These are phyloP conservation scores for Chalcis sispes DNA, from an alignment of 2,888 invertebrate genomes.

Conservation along the genomic window DNA sequence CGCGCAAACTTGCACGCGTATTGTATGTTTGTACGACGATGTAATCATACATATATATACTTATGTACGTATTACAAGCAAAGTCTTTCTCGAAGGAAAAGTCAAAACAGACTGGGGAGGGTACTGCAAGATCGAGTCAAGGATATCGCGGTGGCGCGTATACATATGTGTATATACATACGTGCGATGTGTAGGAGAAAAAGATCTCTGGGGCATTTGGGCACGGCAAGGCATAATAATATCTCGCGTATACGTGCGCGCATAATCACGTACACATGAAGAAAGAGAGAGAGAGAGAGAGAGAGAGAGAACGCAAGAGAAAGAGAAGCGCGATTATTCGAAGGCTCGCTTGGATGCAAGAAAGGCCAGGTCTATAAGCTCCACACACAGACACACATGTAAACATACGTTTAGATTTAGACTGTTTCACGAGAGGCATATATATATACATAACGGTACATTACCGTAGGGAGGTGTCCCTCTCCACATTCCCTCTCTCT, in stretches of 20 bases:
- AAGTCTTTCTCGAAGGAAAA: neutral
- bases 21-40: no score
- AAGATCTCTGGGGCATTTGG: neutral
- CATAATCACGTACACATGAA: no score
- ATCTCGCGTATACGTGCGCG: neutral
- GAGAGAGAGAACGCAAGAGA: no score
- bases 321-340: slow-evolving; percentile 18
- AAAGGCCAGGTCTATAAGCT: no score
- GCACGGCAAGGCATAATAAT: neutral
- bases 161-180: neutral
- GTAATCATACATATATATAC: no score
- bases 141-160: slow-evolving; percentile 7
- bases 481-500: neutral
- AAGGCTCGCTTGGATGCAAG: no score
- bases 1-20: no score
- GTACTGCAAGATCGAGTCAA: slow-evolving; percentile 28
- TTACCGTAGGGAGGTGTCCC: neutral
- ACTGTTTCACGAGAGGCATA: no score
- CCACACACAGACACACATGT: no score
- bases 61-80: no score
- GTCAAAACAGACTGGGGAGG: neutral
- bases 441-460: slow-evolving; percentile 10
- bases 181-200: neutral
- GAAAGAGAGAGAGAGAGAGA: no score
- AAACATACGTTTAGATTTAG: no score